Percentiles rank a stretch among this genome's conserved stretches.
These are phyloP conservation scores for Scomber scombrus DNA, from an alignment of 2,113 vertebrate genomes.

Conservation along the genomic window DNA sequence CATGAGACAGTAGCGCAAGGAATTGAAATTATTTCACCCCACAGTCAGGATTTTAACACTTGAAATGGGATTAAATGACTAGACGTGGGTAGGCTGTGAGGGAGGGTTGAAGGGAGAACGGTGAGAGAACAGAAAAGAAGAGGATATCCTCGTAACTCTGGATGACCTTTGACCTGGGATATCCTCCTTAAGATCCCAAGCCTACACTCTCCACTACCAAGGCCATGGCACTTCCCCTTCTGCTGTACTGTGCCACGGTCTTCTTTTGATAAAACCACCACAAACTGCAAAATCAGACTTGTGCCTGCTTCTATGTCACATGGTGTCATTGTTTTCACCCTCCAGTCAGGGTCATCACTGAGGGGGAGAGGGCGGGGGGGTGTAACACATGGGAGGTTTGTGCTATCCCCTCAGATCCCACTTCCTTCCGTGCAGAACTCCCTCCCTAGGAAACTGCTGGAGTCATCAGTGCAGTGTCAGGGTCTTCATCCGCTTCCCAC, in stretches of 20 bases:
- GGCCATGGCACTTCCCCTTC: slow-evolving; percentile 46
- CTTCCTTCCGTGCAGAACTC: slow-evolving; percentile 23
- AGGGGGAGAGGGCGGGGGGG: neutral
- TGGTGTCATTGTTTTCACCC: slow-evolving; percentile 35
- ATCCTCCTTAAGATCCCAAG: slow-evolving; percentile 71
- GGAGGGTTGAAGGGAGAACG: slow-evolving; percentile 13
- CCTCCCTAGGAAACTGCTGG: neutral
- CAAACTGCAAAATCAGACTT: slow-evolving; percentile 4
- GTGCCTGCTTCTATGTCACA: slow-evolving; percentile 16
- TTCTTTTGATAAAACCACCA: slow-evolving; percentile 18
- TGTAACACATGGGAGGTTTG: slow-evolving; percentile 24
- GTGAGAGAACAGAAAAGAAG: slow-evolving; percentile 26
- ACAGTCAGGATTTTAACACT: slow-evolving; percentile 35
- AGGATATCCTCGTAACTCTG: slow-evolving; percentile 78
- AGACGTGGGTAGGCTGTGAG: slow-evolving; percentile 20
- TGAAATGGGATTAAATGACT: slow-evolving; percentile 38
- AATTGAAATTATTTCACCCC: slow-evolving; percentile 45
- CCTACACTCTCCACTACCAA: slow-evolving; percentile 47
- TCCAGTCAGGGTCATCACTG: slow-evolving; percentile 2
- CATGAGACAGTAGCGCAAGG: slow-evolving; percentile 36
- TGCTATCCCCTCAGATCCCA: slow-evolving; percentile 14
- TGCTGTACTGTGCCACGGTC: slow-evolving; percentile 44
- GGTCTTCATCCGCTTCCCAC: slow-evolving; percentile 15
- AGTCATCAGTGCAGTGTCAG: slow-evolving; percentile 16
- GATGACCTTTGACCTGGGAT: slow-evolving; percentile 75